A percentile compares a stretch with the other conserved stretches of the same genome.
Conservation (phyloP, 2,797 vertebrate genomes). For the Micropoecilia bifurca region DNA sequence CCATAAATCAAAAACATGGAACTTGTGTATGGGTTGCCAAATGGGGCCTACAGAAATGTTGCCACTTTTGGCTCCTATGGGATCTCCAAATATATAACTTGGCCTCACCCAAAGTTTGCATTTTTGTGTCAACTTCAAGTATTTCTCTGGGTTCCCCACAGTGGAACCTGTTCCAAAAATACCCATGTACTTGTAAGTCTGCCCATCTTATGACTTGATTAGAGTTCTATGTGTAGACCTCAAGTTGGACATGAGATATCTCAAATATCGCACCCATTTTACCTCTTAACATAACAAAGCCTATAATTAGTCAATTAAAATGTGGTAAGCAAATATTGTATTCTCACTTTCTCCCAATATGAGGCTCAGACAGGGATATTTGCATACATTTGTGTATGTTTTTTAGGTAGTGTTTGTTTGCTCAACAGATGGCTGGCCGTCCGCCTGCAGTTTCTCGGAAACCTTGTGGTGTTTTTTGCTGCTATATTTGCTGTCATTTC, state of each 20-base stretch:
- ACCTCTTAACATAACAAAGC: neutral
- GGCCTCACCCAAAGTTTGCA: neutral
- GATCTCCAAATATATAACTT: neutral
- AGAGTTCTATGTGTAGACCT: neutral
- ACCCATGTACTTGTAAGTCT: neutral
- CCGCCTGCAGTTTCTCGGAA: conserved; percentile 93
- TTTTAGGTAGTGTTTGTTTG: conserved; percentile 10
- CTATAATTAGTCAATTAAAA: neutral
- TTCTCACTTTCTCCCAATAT: neutral
- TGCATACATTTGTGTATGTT: neutral
- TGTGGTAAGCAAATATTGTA: neutral
- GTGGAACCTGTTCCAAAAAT: neutral
- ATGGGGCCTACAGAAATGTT: neutral
- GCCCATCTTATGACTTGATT: neutral
- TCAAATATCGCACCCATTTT: neutral
- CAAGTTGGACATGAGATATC: neutral
- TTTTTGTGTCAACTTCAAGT: neutral
- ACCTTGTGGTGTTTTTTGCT: conserved; percentile 90
- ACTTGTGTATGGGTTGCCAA: neutral
- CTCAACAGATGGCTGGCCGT: conserved; percentile 92
- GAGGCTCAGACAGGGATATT: neutral
- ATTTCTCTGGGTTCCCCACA: neutral
- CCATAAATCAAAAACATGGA: neutral
- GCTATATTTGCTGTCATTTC: conserved; percentile 89
- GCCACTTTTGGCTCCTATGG: neutral